phyloP scores from a whole-genome alignment of 2,797 vertebrate genomes.

The Sebastolobus alascanus region DNA sequence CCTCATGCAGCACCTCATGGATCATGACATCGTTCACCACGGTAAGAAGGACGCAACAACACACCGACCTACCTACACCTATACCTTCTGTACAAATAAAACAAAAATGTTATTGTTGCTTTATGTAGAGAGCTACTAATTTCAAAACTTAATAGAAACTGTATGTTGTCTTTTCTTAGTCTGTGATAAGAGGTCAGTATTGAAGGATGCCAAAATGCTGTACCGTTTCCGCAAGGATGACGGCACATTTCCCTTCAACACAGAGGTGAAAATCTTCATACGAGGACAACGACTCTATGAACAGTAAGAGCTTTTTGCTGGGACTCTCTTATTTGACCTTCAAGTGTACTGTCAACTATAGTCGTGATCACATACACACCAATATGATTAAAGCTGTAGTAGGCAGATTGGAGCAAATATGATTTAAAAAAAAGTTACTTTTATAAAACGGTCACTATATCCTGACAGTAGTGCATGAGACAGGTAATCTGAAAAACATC shows the following conservation, averaged over 20 bases:
- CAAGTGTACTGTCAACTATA: constrained; percentile 5
- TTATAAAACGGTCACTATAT: too few species aligned
- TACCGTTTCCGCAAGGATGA: constrained; percentile 94
- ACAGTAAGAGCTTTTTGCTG: constrained; percentile 83
- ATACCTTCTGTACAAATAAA: neutral
- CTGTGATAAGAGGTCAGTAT: constrained; percentile 88
- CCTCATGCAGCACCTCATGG: constrained; percentile 92
- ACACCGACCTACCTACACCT: neutral
- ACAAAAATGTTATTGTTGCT: neutral
- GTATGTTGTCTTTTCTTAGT: constrained; percentile 76
- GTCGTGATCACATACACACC: neutral
- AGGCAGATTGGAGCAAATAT: too few species aligned
- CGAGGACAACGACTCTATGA: constrained; percentile 89
- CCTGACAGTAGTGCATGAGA: too few species aligned
- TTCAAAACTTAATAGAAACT: neutral
- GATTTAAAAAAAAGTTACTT: too few species aligned
- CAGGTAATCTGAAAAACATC: too few species aligned
- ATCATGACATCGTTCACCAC: constrained; percentile 91
- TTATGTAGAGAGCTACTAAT: neutral
- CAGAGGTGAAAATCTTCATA: constrained; percentile 89
- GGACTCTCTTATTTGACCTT: constrained; percentile 14
- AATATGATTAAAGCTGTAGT: neutral
- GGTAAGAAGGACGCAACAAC: constrained; percentile 75
- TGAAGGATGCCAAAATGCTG: constrained; percentile 91
- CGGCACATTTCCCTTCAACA: constrained; percentile 90